Evolutionary conservation across 92 coral and sea anemone genomes (phyloP).

Genomic region (Epizoanthus fatuus): DNA sequence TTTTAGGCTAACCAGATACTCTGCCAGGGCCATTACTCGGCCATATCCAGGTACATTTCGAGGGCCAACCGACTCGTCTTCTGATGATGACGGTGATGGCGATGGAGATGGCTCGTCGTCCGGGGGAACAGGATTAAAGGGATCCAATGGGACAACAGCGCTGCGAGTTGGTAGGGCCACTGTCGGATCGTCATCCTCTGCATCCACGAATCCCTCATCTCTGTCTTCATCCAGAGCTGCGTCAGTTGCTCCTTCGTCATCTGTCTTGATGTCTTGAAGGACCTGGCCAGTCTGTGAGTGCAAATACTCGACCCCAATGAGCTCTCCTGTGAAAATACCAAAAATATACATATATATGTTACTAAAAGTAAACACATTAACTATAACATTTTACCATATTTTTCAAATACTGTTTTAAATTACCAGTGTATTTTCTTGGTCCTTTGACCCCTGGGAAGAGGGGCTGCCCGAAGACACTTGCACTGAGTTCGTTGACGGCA

Average conservation of each 20-base stretch:
- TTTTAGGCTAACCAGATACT: constrained; percentile 44
- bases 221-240: neutral
- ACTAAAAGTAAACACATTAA: neutral
- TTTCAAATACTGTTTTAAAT: neutral
- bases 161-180: too few species aligned
- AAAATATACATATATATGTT: neutral
- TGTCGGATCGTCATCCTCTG: too few species aligned
- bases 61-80: constrained; percentile 60
- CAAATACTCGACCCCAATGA: constrained; percentile 66
- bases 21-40: constrained; percentile 63
- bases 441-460: neutral
- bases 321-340: constrained; percentile 45
- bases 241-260: neutral
- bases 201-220: neutral
- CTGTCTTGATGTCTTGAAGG: constrained; percentile 5
- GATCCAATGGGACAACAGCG: neutral
- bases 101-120: too few species aligned
- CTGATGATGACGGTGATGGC: neutral
- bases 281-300: constrained; percentile 61
- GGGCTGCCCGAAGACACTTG: constrained; percentile 17
- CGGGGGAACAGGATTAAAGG: neutral
- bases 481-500: constrained; percentile 30
- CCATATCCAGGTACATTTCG: constrained; percentile 62
- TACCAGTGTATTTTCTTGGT: constrained; percentile 60
- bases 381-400: neutral